A percentile compares a stretch with the other conserved stretches of the same genome.
Evolutionary conservation across 1,140 invertebrate genomes (phyloP).

Genomic region (Cydia amplana): DNA sequence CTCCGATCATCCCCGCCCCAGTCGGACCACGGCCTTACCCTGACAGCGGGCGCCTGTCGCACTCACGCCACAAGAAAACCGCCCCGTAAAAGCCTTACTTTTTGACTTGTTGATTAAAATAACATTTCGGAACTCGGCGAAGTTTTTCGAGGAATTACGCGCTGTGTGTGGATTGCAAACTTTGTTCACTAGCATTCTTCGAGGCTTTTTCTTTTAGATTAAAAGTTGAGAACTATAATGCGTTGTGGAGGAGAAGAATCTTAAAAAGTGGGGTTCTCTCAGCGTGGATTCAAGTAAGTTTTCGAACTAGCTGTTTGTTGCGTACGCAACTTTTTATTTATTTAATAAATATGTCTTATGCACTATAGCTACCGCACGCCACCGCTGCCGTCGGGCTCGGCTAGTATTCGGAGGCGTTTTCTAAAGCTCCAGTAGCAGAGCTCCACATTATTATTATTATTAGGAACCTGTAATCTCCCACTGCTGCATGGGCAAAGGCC

Average conservation of each 20-base stretch:
- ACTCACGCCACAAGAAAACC: background rate
- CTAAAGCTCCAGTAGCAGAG: too few species aligned
- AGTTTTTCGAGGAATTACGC: slow-evolving; percentile 17
- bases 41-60: background rate
- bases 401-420: too few species aligned
- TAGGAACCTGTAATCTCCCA: too few species aligned
- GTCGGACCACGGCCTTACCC: background rate
- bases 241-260: background rate
- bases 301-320: too few species aligned
- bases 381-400: too few species aligned
- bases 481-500: too few species aligned
- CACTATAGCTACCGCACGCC: too few species aligned
- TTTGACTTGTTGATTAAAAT: slow-evolving; percentile 38
- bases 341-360: too few species aligned
- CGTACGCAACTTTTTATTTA: too few species aligned
- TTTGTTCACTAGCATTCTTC: slow-evolving; percentile 23
- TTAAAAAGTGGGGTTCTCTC: background rate
- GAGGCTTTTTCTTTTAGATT: slow-evolving; percentile 9
- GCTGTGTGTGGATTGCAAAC: slow-evolving; percentile 12
- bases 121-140: slow-evolving; percentile 32
- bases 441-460: too few species aligned
- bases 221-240: slow-evolving; percentile 21
- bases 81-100: slow-evolving; percentile 24
- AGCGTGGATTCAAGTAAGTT: background rate
- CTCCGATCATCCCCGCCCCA: background rate